Base-by-base conservation (phyloP, 1,140 invertebrate genomes). In the Lutraria rhynchaena region DNA sequence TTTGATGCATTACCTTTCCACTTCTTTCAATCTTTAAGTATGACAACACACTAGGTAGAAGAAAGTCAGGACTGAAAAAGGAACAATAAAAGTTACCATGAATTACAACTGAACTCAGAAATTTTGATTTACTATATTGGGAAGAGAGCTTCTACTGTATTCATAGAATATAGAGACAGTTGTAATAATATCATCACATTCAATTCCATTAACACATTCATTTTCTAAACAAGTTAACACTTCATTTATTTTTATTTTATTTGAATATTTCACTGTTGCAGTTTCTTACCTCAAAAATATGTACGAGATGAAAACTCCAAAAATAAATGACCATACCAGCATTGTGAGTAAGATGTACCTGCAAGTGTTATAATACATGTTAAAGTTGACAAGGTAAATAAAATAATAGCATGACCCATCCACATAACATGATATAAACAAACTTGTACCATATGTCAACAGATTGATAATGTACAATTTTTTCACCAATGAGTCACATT, bases 11-110 rank as follows among this genome's bases (percentile, higher is more conserved):
- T 83, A 88, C 89, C 83, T 86, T 88, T 81, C 77, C 86, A 44
- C 85, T 83, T 61, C 85, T 85, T 35, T 61, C 63, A 67, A 86
- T 84, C 53, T 86, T 85, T 29, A 87, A 86, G 19, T 44, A 61
- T 75, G 73, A 55, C 41, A 90, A 67, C 31, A 90, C 58, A 67
- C 85, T 90, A 29, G 89, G 89, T 31, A 90, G 55, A 9, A 87
- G 41, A 33, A 83, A 78, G 19, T 87, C 84, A 13, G 83, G 74
- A 63, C 89, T 90, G 84, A 53, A 88, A 87, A 15, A 74, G n/a
- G 57, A 71, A 37, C 35, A 27, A 74, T 27, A 71, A 69, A 60
- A 31, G 3, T 60, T 53, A 2, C 15, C 44, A 75, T 15, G 29
- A 46, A 57, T 7, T 41, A 46, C 7, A 19, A 49, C 19, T 11